Evolutionary conservation across 2,113 vertebrate species (phyloP).

Genomic region (Nipponia nippon): DNA sequence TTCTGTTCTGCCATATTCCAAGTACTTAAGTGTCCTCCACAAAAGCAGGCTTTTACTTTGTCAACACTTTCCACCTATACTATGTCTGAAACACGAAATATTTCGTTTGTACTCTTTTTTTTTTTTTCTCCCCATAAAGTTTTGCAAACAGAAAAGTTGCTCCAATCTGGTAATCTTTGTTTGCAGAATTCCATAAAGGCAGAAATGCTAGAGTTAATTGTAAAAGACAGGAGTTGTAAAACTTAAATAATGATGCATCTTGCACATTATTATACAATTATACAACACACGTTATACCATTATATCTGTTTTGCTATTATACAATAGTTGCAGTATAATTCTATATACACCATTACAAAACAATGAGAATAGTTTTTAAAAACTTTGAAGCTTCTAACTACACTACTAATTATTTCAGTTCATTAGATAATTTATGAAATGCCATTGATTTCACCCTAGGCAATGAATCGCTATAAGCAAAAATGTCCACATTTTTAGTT

Average conservation of each 20-base stretch:
- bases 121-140: too few species aligned
- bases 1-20: background rate
- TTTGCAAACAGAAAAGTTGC: background rate
- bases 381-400: background rate
- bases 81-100: background rate
- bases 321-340: background rate
- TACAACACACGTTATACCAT: background rate
- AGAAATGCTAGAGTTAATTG: background rate
- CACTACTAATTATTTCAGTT: background rate
- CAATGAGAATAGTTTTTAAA: background rate
- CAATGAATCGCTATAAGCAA: background rate
- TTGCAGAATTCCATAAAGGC: background rate
- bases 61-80: background rate
- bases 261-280: background rate
- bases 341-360: background rate
- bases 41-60: background rate
- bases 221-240: background rate
- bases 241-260: background rate
- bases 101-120: background rate
- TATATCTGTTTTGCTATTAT: background rate
- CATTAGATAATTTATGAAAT: background rate
- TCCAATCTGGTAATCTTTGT: background rate
- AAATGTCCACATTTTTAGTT: background rate
- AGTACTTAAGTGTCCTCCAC: rapidly evolving
- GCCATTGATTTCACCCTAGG: background rate